Conservation (phyloP, 2,113 vertebrate species). For the Caranx melampygus region DNA sequence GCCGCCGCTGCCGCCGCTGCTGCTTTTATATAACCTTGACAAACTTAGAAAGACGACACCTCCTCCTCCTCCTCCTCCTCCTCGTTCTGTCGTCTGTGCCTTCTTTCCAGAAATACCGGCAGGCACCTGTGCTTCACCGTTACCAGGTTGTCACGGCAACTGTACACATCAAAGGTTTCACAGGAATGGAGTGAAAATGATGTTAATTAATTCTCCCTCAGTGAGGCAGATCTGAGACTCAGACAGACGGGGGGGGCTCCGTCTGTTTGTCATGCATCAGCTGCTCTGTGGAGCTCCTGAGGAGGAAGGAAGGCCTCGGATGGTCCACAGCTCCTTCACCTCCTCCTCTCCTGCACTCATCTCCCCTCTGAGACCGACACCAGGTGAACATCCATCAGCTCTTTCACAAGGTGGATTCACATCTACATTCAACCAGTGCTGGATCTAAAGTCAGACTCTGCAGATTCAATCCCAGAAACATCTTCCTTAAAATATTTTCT, state of each 20-base stretch:
- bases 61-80: too few relatives aligned
- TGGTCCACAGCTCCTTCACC: slow-evolving; percentile 32
- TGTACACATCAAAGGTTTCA: slow-evolving; percentile 5
- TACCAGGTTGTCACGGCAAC: slow-evolving; percentile 42
- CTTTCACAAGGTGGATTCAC: slow-evolving; percentile 18
- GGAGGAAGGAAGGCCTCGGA: slow-evolving; percentile 45
- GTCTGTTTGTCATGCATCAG: slow-evolving; percentile 68
- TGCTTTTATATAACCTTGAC: slow-evolving; percentile 51
- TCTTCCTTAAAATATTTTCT: not conserved
- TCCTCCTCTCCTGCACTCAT: slow-evolving; percentile 15
- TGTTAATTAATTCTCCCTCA: slow-evolving; percentile 23
- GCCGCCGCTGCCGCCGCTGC: too few relatives aligned
- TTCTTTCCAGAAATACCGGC: not conserved
- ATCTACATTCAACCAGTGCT: not conserved
- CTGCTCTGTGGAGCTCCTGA: slow-evolving; percentile 56
- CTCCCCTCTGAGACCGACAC: slow-evolving; percentile 21
- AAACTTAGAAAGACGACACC: slow-evolving; percentile 39
- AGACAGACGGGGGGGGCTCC: slow-evolving; percentile 7
- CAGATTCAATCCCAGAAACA: not conserved
- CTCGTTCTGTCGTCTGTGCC: not conserved
- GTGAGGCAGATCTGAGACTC: not conserved
- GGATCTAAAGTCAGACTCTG: not conserved
- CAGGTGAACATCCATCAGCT: not conserved
- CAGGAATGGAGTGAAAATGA: slow-evolving; percentile 2
- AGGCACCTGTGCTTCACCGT: slow-evolving; percentile 27